Conservation (phyloP, 2,113 vertebrate genomes). For the Ptychochromis oligacanthus region DNA sequence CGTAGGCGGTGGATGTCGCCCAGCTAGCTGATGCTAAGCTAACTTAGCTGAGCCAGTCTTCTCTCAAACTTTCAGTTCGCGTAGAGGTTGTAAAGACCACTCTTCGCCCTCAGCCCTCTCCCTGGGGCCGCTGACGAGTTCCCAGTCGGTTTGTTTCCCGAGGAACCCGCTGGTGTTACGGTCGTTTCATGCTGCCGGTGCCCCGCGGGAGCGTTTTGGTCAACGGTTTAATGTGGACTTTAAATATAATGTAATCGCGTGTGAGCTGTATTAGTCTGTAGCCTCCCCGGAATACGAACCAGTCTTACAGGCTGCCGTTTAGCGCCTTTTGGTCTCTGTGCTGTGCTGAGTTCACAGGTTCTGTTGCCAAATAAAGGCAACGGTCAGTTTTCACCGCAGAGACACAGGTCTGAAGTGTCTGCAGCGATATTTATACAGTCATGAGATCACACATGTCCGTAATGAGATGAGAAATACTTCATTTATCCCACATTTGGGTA, state of each 20-base stretch:
- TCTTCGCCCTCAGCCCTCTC: fast-evolving
- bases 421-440: neutral
- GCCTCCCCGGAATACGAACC: neutral
- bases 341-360: neutral
- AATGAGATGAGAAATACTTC: neutral
- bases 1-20: constrained; percentile 4
- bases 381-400: neutral
- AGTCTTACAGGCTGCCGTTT: neutral
- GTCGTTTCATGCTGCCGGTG: neutral
- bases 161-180: neutral
- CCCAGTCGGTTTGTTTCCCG: neutral
- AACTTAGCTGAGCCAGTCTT: neutral
- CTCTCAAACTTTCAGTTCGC: neutral
- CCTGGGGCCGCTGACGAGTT: fast-evolving
- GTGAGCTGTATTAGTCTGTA: neutral
- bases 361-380: neutral
- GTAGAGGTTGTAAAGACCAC: neutral
- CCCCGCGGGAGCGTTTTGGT: neutral
- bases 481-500: neutral
- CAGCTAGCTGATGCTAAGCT: constrained; percentile 53
- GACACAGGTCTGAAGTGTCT: neutral
- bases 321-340: neutral
- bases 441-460: neutral
- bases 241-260: neutral
- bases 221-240: neutral